phyloP scores from a whole-genome alignment of 1,140 invertebrate genomes.

The Heliconius eleuchia region DNA sequence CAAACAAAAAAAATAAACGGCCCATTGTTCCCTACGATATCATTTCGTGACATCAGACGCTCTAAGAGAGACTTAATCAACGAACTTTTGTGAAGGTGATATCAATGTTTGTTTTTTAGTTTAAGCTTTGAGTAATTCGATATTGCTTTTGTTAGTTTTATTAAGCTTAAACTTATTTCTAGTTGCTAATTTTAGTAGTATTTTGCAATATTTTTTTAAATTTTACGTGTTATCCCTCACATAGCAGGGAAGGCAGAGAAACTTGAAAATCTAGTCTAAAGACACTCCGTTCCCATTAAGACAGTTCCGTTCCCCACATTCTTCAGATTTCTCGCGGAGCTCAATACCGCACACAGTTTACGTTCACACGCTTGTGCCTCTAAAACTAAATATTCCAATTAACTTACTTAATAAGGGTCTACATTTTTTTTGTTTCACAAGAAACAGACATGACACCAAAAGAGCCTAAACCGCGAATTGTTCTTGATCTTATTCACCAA shows the following conservation, averaged over 20 bases:
- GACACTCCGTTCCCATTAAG: too few relatives aligned
- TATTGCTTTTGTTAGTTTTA: not conserved
- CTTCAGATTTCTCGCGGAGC: too few relatives aligned
- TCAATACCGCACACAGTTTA: too few relatives aligned
- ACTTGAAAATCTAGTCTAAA: too few relatives aligned
- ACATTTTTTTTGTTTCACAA: not conserved
- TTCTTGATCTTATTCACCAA: slow-evolving; percentile 8
- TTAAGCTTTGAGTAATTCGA: not conserved
- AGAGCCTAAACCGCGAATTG: not conserved
- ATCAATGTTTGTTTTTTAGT: not conserved
- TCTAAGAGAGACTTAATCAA: not conserved
- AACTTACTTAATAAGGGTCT: not conserved
- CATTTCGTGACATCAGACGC: not conserved
- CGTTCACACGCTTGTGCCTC: too few relatives aligned
- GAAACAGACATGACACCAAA: slow-evolving; percentile 5
- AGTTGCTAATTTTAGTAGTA: too few relatives aligned
- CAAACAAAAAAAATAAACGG: not conserved
- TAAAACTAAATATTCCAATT: not conserved
- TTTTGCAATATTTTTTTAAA: too few relatives aligned
- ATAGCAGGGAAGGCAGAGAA: too few relatives aligned
- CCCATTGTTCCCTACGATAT: not conserved
- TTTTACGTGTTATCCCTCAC: too few relatives aligned
- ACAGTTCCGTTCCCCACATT: too few relatives aligned
- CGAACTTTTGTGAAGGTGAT: not conserved
- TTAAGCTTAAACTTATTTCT: too few relatives aligned